Conservation (phyloP, 2,888 invertebrate genomes). For the Sphaerophoria rueppellii region DNA sequence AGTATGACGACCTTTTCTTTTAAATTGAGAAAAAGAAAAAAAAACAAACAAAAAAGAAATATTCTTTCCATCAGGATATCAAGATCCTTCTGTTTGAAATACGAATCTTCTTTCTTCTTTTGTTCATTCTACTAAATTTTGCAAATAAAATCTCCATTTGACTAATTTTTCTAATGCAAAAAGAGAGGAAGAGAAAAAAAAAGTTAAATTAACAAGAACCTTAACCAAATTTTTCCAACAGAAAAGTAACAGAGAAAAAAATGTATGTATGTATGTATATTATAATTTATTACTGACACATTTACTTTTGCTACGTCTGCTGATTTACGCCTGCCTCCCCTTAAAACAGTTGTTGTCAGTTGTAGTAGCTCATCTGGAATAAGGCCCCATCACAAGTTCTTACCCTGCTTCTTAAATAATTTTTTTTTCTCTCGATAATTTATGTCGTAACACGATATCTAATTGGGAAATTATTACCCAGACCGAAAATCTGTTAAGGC, state of each 20-base stretch:
- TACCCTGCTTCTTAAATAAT: background rate
- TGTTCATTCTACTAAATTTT: conserved; percentile 19
- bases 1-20: conserved; percentile 6
- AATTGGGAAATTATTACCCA: conserved; percentile 62
- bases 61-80: background rate
- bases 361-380: conserved; percentile 34
- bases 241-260: background rate
- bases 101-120: background rate
- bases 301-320: conserved; percentile 51
- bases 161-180: conserved; percentile 34
- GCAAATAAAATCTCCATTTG: conserved; percentile 31
- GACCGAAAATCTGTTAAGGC: conserved; percentile 22
- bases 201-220: conserved; percentile 1
- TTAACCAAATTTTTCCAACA: conserved; percentile 27
- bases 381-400: conserved; percentile 37
- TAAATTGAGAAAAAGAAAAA: background rate
- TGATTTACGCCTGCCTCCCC: conserved; percentile 32
- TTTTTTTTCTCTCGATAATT: conserved; percentile 50
- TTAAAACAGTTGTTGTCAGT: too few relatives aligned
- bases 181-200: conserved; percentile 1
- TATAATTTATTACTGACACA: conserved; percentile 55
- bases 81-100: conserved; percentile 16
- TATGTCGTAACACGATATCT: conserved; percentile 57
- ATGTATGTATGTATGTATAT: background rate
- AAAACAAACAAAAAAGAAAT: background rate